Percentiles rank a stretch among this genome's conserved stretches.
phyloP scores from a whole-genome alignment of 2,888 invertebrate genomes.

The Muscina levida region DNA sequence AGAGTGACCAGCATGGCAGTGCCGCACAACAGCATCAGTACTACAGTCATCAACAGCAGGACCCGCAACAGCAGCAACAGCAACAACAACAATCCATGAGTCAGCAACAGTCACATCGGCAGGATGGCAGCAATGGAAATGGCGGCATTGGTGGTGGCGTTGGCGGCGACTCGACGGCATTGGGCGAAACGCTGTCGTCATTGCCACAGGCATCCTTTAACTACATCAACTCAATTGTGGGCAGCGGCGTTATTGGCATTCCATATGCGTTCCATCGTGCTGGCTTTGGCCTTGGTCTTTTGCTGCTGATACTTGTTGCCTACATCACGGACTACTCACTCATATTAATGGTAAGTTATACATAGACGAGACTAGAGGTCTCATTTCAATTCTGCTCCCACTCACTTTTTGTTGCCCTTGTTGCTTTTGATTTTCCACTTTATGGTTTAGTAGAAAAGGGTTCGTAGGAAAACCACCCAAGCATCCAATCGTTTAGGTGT shows the following conservation, averaged over 20 bases:
- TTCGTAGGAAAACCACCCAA: neutral
- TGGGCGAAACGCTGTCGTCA: slow-evolving; percentile 83
- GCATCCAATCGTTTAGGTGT: neutral
- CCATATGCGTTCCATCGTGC: slow-evolving; percentile 91
- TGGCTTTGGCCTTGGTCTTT: slow-evolving; percentile 88
- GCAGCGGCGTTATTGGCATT: slow-evolving; percentile 92
- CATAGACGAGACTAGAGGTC: neutral
- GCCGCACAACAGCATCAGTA: slow-evolving; percentile 65
- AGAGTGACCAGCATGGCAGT: slow-evolving; percentile 74
- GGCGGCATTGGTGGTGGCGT: slow-evolving; percentile 34
- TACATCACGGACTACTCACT: slow-evolving; percentile 90
- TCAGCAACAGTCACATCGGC: slow-evolving; percentile 54
- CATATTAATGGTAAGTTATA: slow-evolving; percentile 86
- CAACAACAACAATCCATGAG: slow-evolving; percentile 66
- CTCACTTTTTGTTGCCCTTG: neutral
- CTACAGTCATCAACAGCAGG: slow-evolving; percentile 61
- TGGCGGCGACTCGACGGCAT: slow-evolving; percentile 51
- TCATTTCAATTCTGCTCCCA: neutral
- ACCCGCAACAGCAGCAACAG: slow-evolving; percentile 68
- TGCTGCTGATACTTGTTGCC: slow-evolving; percentile 86
- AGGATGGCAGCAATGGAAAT: slow-evolving; percentile 37
- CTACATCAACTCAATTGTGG: slow-evolving; percentile 93
- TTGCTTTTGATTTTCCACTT: slow-evolving; percentile 2
- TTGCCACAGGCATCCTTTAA: slow-evolving; percentile 90
- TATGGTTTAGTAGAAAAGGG: slow-evolving; percentile 11